Percentiles rank a stretch among this genome's conserved stretches.
Conservation (phyloP, 2,113 vertebrate genomes). For the Ceyx cyanopectus region DNA sequence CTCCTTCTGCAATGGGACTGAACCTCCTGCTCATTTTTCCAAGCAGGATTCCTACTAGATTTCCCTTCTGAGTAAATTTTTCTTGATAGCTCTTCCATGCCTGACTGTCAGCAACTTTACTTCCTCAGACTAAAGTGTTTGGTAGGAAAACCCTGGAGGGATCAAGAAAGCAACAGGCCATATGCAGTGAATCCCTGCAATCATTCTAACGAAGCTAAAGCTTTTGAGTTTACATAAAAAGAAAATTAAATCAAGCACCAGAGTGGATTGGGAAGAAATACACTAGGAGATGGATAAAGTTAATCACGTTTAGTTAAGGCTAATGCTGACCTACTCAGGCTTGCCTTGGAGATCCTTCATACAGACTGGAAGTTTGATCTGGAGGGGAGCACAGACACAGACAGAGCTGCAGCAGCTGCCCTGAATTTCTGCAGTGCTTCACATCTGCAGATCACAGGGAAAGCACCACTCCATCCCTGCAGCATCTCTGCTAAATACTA, state of each 20-base stretch:
- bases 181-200: slow-evolving; percentile 50
- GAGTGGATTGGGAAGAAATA: slow-evolving; percentile 66
- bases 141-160: slow-evolving; percentile 20
- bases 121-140: neutral
- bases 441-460: neutral
- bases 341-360: neutral
- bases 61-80: neutral
- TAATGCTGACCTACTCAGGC: slow-evolving; percentile 60
- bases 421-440: neutral
- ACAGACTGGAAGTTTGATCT: neutral
- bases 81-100: neutral
- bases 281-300: slow-evolving; percentile 64
- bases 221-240: slow-evolving; percentile 61
- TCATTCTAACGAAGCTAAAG: slow-evolving; percentile 59
- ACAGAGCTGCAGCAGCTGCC: neutral
- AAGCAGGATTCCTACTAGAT: neutral
- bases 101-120: neutral
- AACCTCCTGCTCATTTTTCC: neutral
- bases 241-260: slow-evolving; percentile 72
- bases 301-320: slow-evolving; percentile 57
- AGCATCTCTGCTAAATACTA: neutral
- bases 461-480: neutral
- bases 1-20: neutral
- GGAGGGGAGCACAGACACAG: neutral
- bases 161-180: slow-evolving; percentile 29